Base-by-base conservation (phyloP, 2,797 vertebrate species). In the Amazonetta brasiliensis region DNA sequence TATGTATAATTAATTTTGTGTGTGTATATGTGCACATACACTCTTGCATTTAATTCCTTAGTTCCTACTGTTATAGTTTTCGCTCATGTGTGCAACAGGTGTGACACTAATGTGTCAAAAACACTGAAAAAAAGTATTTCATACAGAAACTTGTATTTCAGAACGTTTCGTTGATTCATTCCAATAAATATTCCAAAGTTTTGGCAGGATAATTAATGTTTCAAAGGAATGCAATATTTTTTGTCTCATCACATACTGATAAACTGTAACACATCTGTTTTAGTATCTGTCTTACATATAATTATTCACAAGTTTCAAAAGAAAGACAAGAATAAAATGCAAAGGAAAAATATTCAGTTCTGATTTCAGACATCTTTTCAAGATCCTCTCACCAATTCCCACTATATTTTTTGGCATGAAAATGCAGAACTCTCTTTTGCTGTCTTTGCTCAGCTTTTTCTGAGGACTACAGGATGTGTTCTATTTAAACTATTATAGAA, bases 21-120 rank as follows among this genome's bases (percentile, higher is more conserved):
- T 22, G 1, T n/a, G 4, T 31, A 23, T 33, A 69, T 9, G 12
- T 23, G 9, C 17, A 55, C 8, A 15, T 35, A 2, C 1, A 18
- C 6, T 60, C 17, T 11, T 44, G 13, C 2, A 17, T 31, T 54
- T 72, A 59, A 63, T 54, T 73, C 11, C 18, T 30, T 63, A 60
- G 6, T 41, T 66, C 8, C 3, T 66, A 43, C 7, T 55, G 11
- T 73, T 75, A 35, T 28, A 55, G 11, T 54, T 73, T 74, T 66
- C 16, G 31, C 5, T 77, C 7, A 44, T 44, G 4, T 15, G 21
- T 50, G 16, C 17, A 33, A 21, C 26, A 67, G 2, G 13, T 67
- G 44, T 73, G 6, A 8, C 9, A 63, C 6, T 39, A 82, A n/a
- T 37, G 39, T 41, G 39, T 41, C 39, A 4, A 71, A 85, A 87